These are phyloP conservation scores for Noctua comes DNA, from an alignment of 2,888 invertebrate species.

Conservation along the genomic window DNA sequence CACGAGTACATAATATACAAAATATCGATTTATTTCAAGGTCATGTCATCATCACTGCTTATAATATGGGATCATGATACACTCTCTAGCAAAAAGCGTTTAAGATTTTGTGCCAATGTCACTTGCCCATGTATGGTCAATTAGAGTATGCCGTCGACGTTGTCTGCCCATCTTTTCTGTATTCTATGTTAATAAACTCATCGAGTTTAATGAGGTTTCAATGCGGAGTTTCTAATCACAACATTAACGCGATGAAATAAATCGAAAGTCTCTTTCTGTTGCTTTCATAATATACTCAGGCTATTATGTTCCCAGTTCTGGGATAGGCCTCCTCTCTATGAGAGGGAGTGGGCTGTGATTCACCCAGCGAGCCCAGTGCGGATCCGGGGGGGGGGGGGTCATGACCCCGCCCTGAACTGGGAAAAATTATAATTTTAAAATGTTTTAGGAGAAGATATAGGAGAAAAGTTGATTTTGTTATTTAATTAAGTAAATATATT, in stretches of 20 bases:
- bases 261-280: neutral
- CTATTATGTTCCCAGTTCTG: neutral
- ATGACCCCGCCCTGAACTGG: too few relatives aligned
- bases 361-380: neutral
- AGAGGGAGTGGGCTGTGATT: neutral
- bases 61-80: neutral
- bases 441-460: too few relatives aligned
- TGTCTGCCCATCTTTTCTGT: constrained; percentile 41
- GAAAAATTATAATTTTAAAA: too few relatives aligned
- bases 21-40: neutral
- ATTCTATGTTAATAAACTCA: constrained; percentile 28
- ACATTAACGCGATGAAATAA: neutral
- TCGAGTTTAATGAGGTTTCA: constrained; percentile 18
- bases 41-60: neutral
- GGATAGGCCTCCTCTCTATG: neutral
- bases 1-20: neutral
- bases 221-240: constrained; percentile 26
- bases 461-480: too few relatives aligned
- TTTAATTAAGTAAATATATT: too few relatives aligned
- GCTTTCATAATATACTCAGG: neutral
- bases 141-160: constrained; percentile 35
- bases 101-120: constrained; percentile 37
- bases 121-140: constrained; percentile 13
- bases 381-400: too few relatives aligned
- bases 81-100: too few relatives aligned